Evolutionary conservation across 2,888 invertebrate species (phyloP), one percentile per base, ranked within the genome.

Genomic region (Mesochorus sp.): DNA sequence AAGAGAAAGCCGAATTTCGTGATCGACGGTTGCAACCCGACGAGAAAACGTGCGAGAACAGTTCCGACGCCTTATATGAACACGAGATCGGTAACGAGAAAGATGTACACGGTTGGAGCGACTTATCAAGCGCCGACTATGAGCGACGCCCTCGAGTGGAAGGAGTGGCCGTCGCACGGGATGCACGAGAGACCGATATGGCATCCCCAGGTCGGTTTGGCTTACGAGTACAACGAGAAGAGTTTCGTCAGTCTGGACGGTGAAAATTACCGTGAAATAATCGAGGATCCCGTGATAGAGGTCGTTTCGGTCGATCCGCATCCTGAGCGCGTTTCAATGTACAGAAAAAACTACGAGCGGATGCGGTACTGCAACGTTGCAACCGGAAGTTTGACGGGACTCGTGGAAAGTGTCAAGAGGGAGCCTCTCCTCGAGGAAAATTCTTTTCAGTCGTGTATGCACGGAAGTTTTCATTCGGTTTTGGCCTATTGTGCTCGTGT

Each of bases 141-240:
- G 19, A 66, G 77, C 10, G 89, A 90, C 49, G 85, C 85, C 47
- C 82, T 74, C 12, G 85, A 90, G 66, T 88, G 88, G 88, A 89
- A 86, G 42, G 86, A 88, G 19, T 91, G 90, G 90, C 90, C 90
- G 0, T 85, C 81, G 1, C 89, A 90, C 75, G 90, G 90, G 44
- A 90, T 91, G 90, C 88, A 91, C 57, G 90, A 91, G 68, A 82
- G 90, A 37, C 90, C 90, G 0, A 83, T 90, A 24, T 90, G 85
- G 62, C 90, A 90, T 83, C 86, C 87, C 0, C 85, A 87, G 81
- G 76, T 86, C 21, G 90, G 90, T 3, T 59, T 90, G 0, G 90
- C 87, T 2, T 80, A 83, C 0, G 88, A 88, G 67, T 89, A 87
- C 81, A 77, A 87, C 49, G 88, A 87, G 1, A 85, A 84, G 6